Evolutionary conservation across 2,888 invertebrate genomes (phyloP).

Genomic region (Metalampra italica): DNA sequence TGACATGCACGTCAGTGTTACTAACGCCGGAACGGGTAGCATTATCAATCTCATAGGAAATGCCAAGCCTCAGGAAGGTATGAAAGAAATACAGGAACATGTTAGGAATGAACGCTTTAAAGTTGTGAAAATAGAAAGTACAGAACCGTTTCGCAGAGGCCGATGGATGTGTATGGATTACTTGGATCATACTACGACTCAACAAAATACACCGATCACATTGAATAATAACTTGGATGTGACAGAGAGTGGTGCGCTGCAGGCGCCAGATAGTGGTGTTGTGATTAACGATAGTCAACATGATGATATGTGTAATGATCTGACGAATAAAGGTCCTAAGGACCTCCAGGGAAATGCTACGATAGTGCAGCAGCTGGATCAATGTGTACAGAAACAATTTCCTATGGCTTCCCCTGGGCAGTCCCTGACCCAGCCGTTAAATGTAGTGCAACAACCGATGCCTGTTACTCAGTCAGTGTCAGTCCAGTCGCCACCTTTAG

Average conservation of each 20-base stretch:
- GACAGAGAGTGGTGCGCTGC: constrained; percentile 54
- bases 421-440: constrained; percentile 70
- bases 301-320: constrained; percentile 71
- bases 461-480: constrained; percentile 66
- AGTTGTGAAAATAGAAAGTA: constrained; percentile 97
- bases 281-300: constrained; percentile 74
- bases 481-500: constrained; percentile 73
- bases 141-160: constrained; percentile 95
- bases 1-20: constrained; percentile 82
- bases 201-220: constrained; percentile 69
- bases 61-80: constrained; percentile 75
- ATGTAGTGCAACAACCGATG: constrained; percentile 66
- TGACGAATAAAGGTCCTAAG: constrained; percentile 69
- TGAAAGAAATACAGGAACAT: constrained; percentile 83
- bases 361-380: constrained; percentile 68
- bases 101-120: constrained; percentile 92
- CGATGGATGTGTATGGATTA: constrained; percentile 98
- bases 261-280: constrained; percentile 74
- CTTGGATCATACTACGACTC: constrained; percentile 86
- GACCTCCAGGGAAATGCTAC: constrained; percentile 68
- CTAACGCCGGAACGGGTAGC: constrained; percentile 80
- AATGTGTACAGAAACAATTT: constrained; percentile 71
- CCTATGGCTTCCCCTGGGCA: constrained; percentile 75
- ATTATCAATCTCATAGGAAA: constrained; percentile 79
- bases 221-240: constrained; percentile 72